These are phyloP conservation scores for Ericerus pela DNA, from an alignment of 1,140 invertebrate genomes.

Conservation along the genomic window DNA sequence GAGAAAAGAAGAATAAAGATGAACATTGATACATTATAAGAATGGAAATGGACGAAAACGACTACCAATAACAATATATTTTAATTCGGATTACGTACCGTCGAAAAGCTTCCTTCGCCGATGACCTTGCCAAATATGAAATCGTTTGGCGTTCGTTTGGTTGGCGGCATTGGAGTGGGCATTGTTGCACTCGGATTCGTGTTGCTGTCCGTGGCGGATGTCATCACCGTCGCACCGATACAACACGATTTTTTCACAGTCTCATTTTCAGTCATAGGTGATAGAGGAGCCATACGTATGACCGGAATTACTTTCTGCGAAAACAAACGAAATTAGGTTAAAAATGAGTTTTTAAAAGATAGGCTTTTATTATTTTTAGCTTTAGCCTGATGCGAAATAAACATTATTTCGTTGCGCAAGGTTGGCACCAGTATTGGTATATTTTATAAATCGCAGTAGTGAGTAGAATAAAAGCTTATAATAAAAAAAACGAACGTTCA, in stretches of 20 bases:
- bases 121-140: constrained; percentile 91
- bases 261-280: constrained; percentile 6
- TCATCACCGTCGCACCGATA: constrained; percentile 1
- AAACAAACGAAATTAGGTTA: not conserved
- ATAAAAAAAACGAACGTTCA: too few relatives aligned
- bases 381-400: too few relatives aligned
- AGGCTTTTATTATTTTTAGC: too few relatives aligned
- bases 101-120: constrained; percentile 92
- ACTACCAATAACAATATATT: too few relatives aligned
- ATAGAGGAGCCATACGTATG: constrained; percentile 2
- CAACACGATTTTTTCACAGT: not conserved
- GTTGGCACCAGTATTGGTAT: too few relatives aligned
- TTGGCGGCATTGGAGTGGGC: constrained; percentile 26
- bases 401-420: too few relatives aligned
- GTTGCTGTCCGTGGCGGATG: constrained; percentile 2
- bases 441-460: too few relatives aligned
- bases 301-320: not conserved
- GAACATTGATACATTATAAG: too few relatives aligned
- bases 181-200: not conserved
- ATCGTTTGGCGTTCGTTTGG: constrained; percentile 62
- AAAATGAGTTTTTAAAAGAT: too few relatives aligned
- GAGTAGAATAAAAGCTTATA: too few relatives aligned
- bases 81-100: constrained; percentile 54
- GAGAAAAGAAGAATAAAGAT: too few relatives aligned
- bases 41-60: not conserved